These are phyloP conservation scores for Oligia strigilis DNA, from an alignment of 2,888 invertebrate species.

Conservation along the genomic window DNA sequence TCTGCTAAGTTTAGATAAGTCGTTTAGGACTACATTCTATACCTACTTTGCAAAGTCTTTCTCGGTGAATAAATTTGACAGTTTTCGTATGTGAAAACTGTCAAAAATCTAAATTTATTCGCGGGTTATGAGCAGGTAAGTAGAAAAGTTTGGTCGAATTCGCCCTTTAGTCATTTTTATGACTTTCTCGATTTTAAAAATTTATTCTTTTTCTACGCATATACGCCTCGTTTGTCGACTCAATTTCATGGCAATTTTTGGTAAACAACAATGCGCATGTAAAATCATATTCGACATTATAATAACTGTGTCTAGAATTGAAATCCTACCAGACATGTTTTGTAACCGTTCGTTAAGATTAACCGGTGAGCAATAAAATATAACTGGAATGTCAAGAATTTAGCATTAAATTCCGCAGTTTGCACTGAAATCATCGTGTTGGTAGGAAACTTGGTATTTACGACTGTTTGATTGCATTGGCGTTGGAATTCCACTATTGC, in stretches of 20 bases:
- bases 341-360: constrained; percentile 22
- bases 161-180: not conserved
- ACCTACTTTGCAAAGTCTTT: not conserved
- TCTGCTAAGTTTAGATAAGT: not conserved
- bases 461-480: constrained; percentile 15
- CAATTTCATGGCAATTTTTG: constrained; percentile 5
- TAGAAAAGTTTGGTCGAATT: not conserved
- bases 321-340: constrained; percentile 9
- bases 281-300: constrained; percentile 15
- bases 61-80: not conserved
- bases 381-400: constrained; percentile 36
- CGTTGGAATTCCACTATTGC: constrained; percentile 26
- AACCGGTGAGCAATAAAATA: constrained; percentile 27
- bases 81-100: not conserved
- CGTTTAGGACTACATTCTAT: not conserved
- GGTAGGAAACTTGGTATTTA: constrained; percentile 43
- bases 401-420: constrained; percentile 22
- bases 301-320: constrained; percentile 25
- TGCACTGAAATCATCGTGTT: constrained; percentile 28
- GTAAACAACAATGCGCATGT: not conserved
- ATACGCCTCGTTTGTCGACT: too few relatives aligned
- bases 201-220: not conserved
- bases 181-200: too few relatives aligned
- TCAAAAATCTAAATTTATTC: not conserved
- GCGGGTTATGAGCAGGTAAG: too few relatives aligned